Conservation (phyloP, 2,113 vertebrate species). For the Albula glossodonta region DNA sequence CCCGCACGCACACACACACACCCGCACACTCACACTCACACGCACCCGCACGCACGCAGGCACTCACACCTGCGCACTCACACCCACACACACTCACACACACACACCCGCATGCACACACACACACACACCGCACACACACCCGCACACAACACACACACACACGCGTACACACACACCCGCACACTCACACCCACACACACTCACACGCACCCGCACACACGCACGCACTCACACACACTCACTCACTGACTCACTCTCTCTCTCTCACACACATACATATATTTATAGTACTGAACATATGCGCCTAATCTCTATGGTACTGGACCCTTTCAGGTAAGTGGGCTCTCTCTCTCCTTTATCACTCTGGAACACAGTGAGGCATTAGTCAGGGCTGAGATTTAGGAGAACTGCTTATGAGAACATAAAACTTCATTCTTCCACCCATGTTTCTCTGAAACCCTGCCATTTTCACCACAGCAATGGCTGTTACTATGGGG, state of each 20-base stretch:
- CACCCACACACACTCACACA: too few relatives aligned
- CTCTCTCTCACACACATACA: not conserved
- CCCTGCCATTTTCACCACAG: constrained; percentile 11
- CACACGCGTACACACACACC: too few relatives aligned
- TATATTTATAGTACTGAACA: not conserved
- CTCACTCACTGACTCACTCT: constrained; percentile 7
- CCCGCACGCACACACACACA: too few relatives aligned
- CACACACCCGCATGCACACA: too few relatives aligned
- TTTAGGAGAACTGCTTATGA: not conserved
- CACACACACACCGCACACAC: not conserved
- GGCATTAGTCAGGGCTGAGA: not conserved
- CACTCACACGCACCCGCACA: too few relatives aligned
- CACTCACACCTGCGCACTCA: too few relatives aligned
- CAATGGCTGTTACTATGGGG: constrained; percentile 5
- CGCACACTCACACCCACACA: too few relatives aligned
- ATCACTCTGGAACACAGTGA: not conserved
- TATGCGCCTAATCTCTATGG: not conserved
- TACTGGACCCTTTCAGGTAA: not conserved
- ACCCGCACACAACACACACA: too few relatives aligned
- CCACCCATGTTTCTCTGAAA: constrained; percentile 30
- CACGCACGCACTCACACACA: too few relatives aligned
- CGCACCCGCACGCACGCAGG: too few relatives aligned
- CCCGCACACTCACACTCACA: too few relatives aligned
- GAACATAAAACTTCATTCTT: constrained; percentile 1
- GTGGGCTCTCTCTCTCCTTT: not conserved